phyloP scores from a whole-genome alignment of 1,140 invertebrate species.

The Drosophila chauvacae region DNA sequence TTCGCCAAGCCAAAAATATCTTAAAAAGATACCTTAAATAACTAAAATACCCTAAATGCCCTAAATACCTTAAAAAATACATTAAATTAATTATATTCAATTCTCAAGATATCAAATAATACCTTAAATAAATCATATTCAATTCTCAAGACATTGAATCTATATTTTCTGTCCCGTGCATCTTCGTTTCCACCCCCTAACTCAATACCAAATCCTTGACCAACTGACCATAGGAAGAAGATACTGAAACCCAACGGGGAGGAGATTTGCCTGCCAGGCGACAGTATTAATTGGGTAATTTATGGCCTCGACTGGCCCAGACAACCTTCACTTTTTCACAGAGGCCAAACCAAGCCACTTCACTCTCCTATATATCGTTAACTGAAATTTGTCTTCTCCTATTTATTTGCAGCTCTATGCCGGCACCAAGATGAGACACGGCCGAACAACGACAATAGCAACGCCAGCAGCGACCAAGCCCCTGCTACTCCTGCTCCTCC shows the following conservation, averaged over 20 bases:
- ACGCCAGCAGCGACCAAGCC: conserved; percentile 37
- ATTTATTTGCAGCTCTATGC: conserved; percentile 72
- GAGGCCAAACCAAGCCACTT: background rate
- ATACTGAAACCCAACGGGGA: background rate
- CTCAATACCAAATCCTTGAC: conserved; percentile 11
- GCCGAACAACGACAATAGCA: conserved; percentile 44
- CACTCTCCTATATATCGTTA: conserved; percentile 1
- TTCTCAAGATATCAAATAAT: too few species aligned
- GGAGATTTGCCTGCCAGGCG: conserved; percentile 33
- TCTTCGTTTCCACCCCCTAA: background rate
- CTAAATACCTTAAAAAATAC: background rate
- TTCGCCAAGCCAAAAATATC: too few species aligned
- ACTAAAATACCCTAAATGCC: too few species aligned
- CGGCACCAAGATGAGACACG: conserved; percentile 76
- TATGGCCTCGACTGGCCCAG: conserved; percentile 53
- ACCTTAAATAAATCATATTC: too few species aligned
- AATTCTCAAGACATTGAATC: too few species aligned
- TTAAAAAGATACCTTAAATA: too few species aligned
- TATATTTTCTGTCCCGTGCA: conserved; percentile 9
- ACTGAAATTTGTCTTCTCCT: conserved; percentile 30
- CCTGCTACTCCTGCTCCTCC: conserved; percentile 45
- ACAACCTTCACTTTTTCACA: conserved; percentile 53
- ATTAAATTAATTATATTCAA: too few species aligned
- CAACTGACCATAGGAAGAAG: conserved; percentile 33
- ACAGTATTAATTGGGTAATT: conserved; percentile 73